Conservation (phyloP, 2,888 invertebrate species). For the Cephonodes hylas region DNA sequence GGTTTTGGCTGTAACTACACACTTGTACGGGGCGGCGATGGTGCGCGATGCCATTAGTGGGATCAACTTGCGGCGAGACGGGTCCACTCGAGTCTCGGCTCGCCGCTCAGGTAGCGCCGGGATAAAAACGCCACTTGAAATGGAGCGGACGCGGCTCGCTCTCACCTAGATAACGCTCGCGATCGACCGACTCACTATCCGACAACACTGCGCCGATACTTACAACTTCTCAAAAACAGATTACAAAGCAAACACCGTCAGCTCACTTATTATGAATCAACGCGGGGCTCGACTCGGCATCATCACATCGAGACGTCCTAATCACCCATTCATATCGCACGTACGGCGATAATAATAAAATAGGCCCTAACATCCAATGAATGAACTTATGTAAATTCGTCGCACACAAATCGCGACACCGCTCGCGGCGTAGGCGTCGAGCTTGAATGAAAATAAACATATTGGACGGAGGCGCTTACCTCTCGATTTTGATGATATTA, state of each 20-base stretch:
- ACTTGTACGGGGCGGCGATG: slow-evolving; percentile 33
- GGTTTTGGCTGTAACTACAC: slow-evolving; percentile 21
- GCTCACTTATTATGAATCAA: slow-evolving; percentile 48
- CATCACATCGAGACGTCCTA: slow-evolving; percentile 52
- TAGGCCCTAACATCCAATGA: slow-evolving; percentile 69
- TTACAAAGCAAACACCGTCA: slow-evolving; percentile 28
- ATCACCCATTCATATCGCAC: slow-evolving; percentile 73
- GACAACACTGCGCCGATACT: slow-evolving; percentile 32
- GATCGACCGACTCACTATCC: slow-evolving; percentile 45
- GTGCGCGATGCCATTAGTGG: slow-evolving; percentile 53
- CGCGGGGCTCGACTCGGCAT: slow-evolving; percentile 31
- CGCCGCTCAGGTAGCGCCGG: slow-evolving; percentile 69
- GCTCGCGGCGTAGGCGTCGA: slow-evolving; percentile 71
- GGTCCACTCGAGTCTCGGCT: slow-evolving; percentile 41
- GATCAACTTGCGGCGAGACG: slow-evolving; percentile 46
- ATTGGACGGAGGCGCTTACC: slow-evolving; percentile 53
- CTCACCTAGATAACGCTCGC: slow-evolving; percentile 70
- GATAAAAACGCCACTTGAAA: slow-evolving; percentile 77
- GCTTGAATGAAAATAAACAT: slow-evolving; percentile 77
- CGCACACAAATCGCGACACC: slow-evolving; percentile 77
- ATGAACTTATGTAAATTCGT: slow-evolving; percentile 79
- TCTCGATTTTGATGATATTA: slow-evolving; percentile 74
- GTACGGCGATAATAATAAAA: slow-evolving; percentile 71
- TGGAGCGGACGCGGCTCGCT: slow-evolving; percentile 64
- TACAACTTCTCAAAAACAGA: slow-evolving; percentile 32